These are phyloP conservation scores for Onychomys arenicola DNA, from an alignment of 2,797 vertebrate genomes.

Conservation along the genomic window DNA sequence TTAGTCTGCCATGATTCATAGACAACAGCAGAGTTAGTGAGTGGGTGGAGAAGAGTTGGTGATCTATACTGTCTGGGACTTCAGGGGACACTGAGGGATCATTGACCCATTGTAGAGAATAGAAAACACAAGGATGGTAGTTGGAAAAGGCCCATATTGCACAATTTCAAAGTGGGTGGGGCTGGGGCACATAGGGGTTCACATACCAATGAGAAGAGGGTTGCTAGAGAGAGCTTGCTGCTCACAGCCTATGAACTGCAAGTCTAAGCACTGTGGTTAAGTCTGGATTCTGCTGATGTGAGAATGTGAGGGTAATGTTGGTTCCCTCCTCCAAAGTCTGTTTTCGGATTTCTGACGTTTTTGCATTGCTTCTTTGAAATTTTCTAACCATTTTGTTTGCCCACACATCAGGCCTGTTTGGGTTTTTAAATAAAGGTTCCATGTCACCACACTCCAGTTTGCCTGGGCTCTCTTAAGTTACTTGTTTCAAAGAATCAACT, in stretches of 20 bases:
- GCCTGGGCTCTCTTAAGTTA: not conserved
- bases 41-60: not conserved
- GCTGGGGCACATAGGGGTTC: accelerated
- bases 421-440: not conserved
- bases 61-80: not conserved
- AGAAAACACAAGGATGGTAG: not conserved
- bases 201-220: accelerated
- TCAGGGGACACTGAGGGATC: accelerated
- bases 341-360: not conserved
- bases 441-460: not conserved
- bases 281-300: not conserved
- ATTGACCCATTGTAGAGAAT: not conserved
- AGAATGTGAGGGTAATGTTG: not conserved
- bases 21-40: not conserved
- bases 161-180: not conserved
- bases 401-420: not conserved
- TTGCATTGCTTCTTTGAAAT: not conserved
- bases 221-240: accelerated
- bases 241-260: not conserved
- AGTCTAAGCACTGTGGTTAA: not conserved
- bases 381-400: not conserved
- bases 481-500: not conserved
- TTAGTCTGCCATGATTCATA: not conserved
- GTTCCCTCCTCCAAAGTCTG: not conserved
- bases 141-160: accelerated